A percentile compares a stretch with the other conserved stretches of the same genome.
Evolutionary conservation across 1,140 invertebrate species (phyloP).

Genomic region (Adoxophyes honmai): DNA sequence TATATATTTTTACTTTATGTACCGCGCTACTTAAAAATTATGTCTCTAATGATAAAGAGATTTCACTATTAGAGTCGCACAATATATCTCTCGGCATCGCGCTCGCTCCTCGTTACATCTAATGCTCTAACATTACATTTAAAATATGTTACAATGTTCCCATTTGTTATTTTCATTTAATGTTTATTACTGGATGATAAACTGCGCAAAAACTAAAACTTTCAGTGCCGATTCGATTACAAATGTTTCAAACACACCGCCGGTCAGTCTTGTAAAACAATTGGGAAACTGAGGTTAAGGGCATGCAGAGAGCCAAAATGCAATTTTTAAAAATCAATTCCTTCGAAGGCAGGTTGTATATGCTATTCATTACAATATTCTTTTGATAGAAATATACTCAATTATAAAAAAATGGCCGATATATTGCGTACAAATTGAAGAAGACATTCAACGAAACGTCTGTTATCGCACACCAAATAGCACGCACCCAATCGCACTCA

Average conservation of each 20-base stretch:
- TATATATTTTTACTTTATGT: slow-evolving; percentile 46
- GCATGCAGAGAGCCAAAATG: slow-evolving; percentile 34
- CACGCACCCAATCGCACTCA: too few relatives aligned
- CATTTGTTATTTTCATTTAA: slow-evolving; percentile 65
- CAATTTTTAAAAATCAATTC: slow-evolving; percentile 50
- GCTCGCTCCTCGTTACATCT: slow-evolving; percentile 59
- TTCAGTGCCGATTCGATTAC: slow-evolving; percentile 16
- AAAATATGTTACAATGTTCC: slow-evolving; percentile 76
- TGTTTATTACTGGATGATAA: slow-evolving; percentile 43
- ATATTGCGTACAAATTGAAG: slow-evolving; percentile 13
- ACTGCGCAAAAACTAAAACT: slow-evolving; percentile 24
- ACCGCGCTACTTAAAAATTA: slow-evolving; percentile 57
- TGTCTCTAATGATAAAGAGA: slow-evolving; percentile 61
- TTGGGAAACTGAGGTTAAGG: slow-evolving; percentile 3
- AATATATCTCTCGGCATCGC: slow-evolving; percentile 59
- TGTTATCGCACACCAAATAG: background rate
- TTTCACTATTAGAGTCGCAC: slow-evolving; percentile 55
- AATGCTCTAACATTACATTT: slow-evolving; percentile 68
- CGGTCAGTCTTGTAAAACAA: slow-evolving; percentile 51
- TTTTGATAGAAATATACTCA: slow-evolving; percentile 9
- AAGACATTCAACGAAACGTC: background rate
- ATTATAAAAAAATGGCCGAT: slow-evolving; percentile 15
- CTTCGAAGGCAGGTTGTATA: slow-evolving; percentile 38
- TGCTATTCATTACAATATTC: background rate
- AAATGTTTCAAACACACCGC: background rate